Conservation (phyloP, 2,113 vertebrate species). For the Pelvicachromis taeniatus region DNA sequence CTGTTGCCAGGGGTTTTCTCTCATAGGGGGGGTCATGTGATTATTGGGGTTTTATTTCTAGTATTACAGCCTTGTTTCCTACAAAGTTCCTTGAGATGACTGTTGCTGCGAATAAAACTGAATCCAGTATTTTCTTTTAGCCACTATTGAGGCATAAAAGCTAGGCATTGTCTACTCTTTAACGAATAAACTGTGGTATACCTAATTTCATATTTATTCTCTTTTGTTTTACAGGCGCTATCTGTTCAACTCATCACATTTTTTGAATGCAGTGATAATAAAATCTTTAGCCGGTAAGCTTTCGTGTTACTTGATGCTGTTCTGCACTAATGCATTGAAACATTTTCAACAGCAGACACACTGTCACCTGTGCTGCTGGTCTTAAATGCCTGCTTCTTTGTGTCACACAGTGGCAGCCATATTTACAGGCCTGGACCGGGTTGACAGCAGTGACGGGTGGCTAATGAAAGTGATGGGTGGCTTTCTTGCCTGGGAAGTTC, state of each 20-base stretch:
- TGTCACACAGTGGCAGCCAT: constrained; percentile 68
- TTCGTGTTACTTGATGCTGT: neutral
- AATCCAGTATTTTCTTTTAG: too few species aligned
- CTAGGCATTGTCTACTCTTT: too few species aligned
- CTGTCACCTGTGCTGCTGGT: neutral
- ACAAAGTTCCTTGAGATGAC: too few species aligned
- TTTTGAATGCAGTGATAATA: constrained; percentile 51
- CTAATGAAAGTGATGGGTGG: constrained; percentile 74
- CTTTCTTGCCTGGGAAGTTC: constrained; percentile 68
- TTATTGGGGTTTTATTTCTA: too few species aligned
- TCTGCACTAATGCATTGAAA: neutral
- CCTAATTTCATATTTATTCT: neutral
- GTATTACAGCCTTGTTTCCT: too few species aligned
- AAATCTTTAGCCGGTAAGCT: constrained; percentile 71
- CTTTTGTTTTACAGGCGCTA: constrained; percentile 55
- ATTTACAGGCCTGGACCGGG: constrained; percentile 67
- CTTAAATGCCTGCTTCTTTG: neutral
- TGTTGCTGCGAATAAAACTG: too few species aligned
- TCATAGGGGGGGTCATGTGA: too few species aligned
- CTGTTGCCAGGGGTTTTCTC: too few species aligned
- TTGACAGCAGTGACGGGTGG: constrained; percentile 57
- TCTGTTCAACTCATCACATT: constrained; percentile 67
- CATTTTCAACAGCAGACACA: neutral
- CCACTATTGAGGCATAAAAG: too few species aligned
- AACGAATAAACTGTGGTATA: too few species aligned